Evolutionary conservation across 2,888 invertebrate species (phyloP).

Genomic region (Philhelius pedissequus): DNA sequence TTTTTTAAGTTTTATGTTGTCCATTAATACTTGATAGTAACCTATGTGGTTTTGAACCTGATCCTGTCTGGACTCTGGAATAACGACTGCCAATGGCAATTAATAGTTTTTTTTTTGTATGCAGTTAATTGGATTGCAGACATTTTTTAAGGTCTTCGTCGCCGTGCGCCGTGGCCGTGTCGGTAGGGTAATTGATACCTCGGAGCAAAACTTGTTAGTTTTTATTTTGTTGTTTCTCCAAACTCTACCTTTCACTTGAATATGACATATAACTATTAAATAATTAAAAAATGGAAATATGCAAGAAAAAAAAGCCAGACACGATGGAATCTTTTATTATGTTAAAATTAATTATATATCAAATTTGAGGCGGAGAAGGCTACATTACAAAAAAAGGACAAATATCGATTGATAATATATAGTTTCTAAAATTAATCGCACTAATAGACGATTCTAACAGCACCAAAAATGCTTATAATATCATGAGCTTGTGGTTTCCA

Average conservation of each 20-base stretch:
- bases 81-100: neutral
- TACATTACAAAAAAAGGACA: too few species aligned
- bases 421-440: too few species aligned
- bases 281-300: too few species aligned
- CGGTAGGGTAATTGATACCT: constrained; percentile 10
- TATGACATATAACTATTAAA: neutral
- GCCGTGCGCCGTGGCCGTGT: too few species aligned
- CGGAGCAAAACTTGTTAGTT: neutral
- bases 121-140: constrained; percentile 7
- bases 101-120: neutral
- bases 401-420: too few species aligned
- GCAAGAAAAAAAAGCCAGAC: too few species aligned
- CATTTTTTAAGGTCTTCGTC: constrained; percentile 3
- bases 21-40: neutral
- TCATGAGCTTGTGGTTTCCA: too few species aligned
- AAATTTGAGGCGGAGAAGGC: too few species aligned
- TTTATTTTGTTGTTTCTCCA: neutral
- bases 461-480: too few species aligned
- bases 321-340: too few species aligned
- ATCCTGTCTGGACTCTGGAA: constrained; percentile 18
- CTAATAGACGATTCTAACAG: too few species aligned
- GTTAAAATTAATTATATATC: too few species aligned
- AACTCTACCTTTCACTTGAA: neutral
- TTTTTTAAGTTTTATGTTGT: neutral
- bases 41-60: neutral